These are phyloP conservation scores for Peromyscus attwateri DNA, from an alignment of 2,797 vertebrate species.

Conservation along the genomic window DNA sequence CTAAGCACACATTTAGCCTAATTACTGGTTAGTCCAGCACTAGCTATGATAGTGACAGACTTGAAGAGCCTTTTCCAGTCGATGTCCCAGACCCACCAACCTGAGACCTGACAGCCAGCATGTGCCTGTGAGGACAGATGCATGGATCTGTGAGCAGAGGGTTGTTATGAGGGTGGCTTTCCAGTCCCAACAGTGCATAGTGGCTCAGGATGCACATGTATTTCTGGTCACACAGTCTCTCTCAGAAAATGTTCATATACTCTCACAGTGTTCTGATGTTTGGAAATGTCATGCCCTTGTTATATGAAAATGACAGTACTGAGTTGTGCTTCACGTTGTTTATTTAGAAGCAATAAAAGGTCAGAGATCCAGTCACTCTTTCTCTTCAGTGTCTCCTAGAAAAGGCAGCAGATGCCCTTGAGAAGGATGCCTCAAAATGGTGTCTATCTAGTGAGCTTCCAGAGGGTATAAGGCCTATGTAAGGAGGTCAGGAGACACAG, in stretches of 20 bases:
- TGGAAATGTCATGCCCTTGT: constrained; percentile 71
- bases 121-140: background rate
- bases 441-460: background rate
- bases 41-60: background rate
- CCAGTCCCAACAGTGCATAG: background rate
- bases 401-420: constrained; percentile 52
- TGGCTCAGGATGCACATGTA: background rate
- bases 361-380: constrained; percentile 62
- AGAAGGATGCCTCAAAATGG: constrained; percentile 6
- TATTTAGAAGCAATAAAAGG: constrained; percentile 62
- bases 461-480: background rate
- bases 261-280: constrained; percentile 33
- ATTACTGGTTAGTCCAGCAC: background rate
- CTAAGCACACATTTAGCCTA: background rate
- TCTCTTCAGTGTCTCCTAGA: constrained; percentile 12
- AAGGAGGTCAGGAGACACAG: background rate
- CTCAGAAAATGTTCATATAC: constrained; percentile 44
- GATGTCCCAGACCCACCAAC: background rate
- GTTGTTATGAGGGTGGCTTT: background rate
- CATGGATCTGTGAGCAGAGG: background rate
- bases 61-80: background rate
- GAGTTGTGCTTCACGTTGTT: constrained; percentile 63
- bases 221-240: constrained; percentile 28
- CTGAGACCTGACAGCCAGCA: background rate
- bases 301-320: constrained; percentile 69